Evolutionary conservation across 2,888 invertebrate genomes (phyloP).

Genomic region (Pteria penguin): DNA sequence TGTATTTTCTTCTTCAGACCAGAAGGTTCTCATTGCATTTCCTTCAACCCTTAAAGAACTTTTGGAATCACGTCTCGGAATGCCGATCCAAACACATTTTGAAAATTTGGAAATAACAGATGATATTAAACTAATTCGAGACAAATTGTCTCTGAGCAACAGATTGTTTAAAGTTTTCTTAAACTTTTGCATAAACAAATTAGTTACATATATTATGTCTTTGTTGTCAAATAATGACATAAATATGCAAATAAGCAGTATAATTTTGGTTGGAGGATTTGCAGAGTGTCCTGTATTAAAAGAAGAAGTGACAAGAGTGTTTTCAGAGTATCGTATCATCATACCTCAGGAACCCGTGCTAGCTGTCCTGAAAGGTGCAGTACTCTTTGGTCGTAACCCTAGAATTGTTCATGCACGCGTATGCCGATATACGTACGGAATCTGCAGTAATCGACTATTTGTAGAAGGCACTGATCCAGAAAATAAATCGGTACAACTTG

Average conservation of each 20-base stretch:
- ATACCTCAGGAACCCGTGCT: conserved; percentile 8
- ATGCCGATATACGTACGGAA: conserved; percentile 18
- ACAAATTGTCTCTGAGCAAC: conserved; percentile 13
- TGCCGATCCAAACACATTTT: neutral
- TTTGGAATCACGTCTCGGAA: conserved; percentile 5
- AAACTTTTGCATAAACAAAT: neutral
- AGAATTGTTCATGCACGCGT: neutral
- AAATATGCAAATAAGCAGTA: conserved; percentile 3
- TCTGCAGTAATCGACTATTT: neutral
- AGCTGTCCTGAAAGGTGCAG: conserved; percentile 15
- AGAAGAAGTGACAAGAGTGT: neutral
- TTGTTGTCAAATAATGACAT: neutral
- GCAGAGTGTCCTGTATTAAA: conserved; percentile 17
- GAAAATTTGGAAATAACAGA: neutral
- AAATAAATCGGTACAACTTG: neutral
- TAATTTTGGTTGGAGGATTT: conserved; percentile 29
- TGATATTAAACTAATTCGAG: conserved; percentile 1
- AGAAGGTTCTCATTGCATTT: conserved; percentile 3
- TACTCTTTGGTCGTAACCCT: conserved; percentile 15
- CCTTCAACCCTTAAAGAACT: conserved; percentile 1
- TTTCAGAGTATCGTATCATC: conserved; percentile 3
- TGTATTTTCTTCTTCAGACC: conserved; percentile 10
- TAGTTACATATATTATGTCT: neutral
- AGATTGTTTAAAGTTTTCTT: neutral
- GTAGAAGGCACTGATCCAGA: neutral